phyloP scores from a whole-genome alignment of 2,113 vertebrate species.

The Eptesicus fuscus region DNA sequence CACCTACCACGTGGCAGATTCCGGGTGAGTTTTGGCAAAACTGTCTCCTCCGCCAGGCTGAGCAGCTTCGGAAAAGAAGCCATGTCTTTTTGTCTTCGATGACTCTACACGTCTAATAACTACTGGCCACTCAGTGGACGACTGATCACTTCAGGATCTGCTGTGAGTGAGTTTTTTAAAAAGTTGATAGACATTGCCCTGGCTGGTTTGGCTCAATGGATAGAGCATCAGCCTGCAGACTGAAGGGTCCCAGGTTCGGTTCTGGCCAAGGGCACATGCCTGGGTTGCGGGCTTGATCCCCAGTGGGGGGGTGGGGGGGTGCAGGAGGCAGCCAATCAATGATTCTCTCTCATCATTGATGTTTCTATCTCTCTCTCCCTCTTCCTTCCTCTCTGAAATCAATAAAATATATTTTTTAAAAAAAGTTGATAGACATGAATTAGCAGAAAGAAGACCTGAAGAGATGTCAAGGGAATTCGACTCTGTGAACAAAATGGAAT shows the following conservation, averaged over 20 bases:
- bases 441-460: not conserved
- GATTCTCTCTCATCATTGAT: no score
- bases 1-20: not conserved
- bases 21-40: not conserved
- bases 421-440: not conserved
- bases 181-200: not conserved
- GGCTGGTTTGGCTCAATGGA: no score
- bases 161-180: not conserved
- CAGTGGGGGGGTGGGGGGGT: no score
- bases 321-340: no score
- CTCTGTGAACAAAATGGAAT: not conserved
- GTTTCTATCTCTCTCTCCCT: no score
- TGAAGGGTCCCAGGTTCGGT: no score
- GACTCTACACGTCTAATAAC: accelerated
- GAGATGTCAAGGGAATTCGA: not conserved
- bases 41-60: not conserved
- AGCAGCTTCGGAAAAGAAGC: not conserved
- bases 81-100: not conserved
- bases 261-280: no score
- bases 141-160: not conserved
- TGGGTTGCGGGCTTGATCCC: no score
- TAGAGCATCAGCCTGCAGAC: no score
- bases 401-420: no score
- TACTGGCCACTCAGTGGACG: no score
- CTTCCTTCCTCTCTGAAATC: no score